A percentile compares a stretch with the other conserved stretches of the same genome.
These are phyloP conservation scores for Varanus salvator DNA, from an alignment of 2,113 vertebrate genomes.

Conservation along the genomic window DNA sequence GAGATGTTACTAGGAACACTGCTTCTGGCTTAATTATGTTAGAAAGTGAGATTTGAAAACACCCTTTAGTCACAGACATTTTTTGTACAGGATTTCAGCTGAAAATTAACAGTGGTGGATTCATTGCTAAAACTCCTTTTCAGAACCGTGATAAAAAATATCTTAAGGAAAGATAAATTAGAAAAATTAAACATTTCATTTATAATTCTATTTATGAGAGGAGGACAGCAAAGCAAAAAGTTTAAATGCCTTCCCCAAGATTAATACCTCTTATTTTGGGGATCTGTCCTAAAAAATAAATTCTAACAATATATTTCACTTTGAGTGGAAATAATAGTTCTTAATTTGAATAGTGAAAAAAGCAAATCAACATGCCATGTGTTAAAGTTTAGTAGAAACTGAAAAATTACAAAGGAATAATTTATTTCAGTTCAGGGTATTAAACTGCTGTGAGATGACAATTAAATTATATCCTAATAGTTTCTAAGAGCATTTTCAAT, in stretches of 20 bases:
- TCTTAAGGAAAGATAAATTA: constrained; percentile 43
- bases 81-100: constrained; percentile 51
- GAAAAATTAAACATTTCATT: constrained; percentile 44
- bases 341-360: constrained; percentile 47
- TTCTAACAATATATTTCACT: constrained; percentile 46
- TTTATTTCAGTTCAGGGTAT: constrained; percentile 51
- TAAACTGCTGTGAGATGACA: constrained; percentile 34
- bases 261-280: not conserved
- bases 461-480: constrained; percentile 21
- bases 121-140: constrained; percentile 49
- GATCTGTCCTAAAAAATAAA: constrained; percentile 51
- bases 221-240: constrained; percentile 27
- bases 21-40: constrained; percentile 28
- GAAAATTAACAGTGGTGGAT: constrained; percentile 56
- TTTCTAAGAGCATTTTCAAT: not conserved
- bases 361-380: constrained; percentile 53
- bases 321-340: constrained; percentile 52
- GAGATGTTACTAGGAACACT: constrained; percentile 37
- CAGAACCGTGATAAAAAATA: constrained; percentile 11
- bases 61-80: constrained; percentile 42
- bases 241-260: accelerated
- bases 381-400: constrained; percentile 67
- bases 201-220: constrained; percentile 59
- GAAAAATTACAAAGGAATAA: constrained; percentile 42
- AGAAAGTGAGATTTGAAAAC: constrained; percentile 39